phyloP scores from a whole-genome alignment of 2,113 vertebrate species.

The Pseudorhombus dupliciocellatus region DNA sequence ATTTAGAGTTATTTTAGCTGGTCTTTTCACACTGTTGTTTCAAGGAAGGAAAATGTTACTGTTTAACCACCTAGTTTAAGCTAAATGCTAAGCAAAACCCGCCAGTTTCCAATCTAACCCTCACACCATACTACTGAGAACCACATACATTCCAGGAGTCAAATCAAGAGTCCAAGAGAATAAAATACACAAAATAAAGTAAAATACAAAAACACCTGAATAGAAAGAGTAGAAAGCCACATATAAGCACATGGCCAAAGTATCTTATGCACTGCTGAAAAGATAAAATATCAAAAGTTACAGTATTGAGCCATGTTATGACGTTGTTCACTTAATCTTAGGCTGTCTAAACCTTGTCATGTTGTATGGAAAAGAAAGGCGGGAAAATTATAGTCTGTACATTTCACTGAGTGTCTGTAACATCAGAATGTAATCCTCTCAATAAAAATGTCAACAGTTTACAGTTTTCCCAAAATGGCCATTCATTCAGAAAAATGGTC shows the following conservation, averaged over 20 bases:
- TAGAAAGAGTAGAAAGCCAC: conserved; percentile 76
- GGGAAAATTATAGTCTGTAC: conserved; percentile 49
- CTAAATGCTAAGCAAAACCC: conserved; percentile 74
- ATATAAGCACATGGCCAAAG: conserved; percentile 71
- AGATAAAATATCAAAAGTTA: conserved; percentile 79
- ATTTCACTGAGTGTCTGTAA: conserved; percentile 61
- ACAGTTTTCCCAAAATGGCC: conserved; percentile 52
- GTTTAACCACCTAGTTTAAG: conserved; percentile 54
- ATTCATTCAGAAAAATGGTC: conserved; percentile 47
- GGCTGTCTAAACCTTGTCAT: conserved; percentile 69
- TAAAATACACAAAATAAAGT: conserved; percentile 57
- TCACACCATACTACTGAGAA: conserved; percentile 76
- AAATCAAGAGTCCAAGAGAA: conserved; percentile 67
- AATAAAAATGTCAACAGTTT: conserved; percentile 41
- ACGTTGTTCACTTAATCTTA: conserved; percentile 73
- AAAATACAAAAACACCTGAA: conserved; percentile 71
- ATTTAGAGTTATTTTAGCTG: conserved; percentile 42
- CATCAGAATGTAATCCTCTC: conserved; percentile 72
- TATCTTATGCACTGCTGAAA: conserved; percentile 70
- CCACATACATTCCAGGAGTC: conserved; percentile 78
- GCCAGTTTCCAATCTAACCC: conserved; percentile 71
- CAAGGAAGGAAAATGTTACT: conserved; percentile 54
- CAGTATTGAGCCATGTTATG: conserved; percentile 74
- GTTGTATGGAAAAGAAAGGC: conserved; percentile 46
- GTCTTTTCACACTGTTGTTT: conserved; percentile 45